These are phyloP conservation scores for Cherax destructor DNA, from an alignment of 1,140 invertebrate genomes.

Conservation along the genomic window DNA sequence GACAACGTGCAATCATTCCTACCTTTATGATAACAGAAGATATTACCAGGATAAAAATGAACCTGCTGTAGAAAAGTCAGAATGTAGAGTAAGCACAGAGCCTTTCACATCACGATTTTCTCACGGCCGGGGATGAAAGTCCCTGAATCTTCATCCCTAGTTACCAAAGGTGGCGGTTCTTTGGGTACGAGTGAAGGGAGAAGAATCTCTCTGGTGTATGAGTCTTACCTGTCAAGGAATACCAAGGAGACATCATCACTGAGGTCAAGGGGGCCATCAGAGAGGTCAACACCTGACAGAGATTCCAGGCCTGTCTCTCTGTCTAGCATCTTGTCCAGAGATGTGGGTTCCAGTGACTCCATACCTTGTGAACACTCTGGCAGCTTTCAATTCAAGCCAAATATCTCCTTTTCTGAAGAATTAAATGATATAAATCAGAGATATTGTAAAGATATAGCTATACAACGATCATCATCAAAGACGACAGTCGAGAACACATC, in stretches of 20 bases:
- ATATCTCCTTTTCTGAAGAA: constrained; percentile 56
- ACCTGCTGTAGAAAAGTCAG: not conserved
- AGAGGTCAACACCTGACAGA: constrained; percentile 21
- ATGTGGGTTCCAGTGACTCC: not conserved
- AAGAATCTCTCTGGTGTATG: not conserved
- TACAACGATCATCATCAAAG: not conserved
- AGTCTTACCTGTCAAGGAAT: not conserved
- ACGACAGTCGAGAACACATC: not conserved
- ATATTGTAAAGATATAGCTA: constrained; percentile 8
- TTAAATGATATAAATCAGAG: constrained; percentile 34
- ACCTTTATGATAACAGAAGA: not conserved
- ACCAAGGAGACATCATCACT: constrained; percentile 16
- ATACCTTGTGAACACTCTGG: not conserved
- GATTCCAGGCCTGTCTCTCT: constrained; percentile 40
- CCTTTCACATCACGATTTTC: not conserved
- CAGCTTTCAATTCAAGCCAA: constrained; percentile 26
- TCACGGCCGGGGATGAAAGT: not conserved
- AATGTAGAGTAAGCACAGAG: not conserved
- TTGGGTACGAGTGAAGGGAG: not conserved
- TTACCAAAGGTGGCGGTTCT: not conserved
- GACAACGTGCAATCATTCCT: not conserved
- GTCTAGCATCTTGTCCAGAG: constrained; percentile 38
- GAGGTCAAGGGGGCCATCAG: constrained; percentile 13
- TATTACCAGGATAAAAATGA: not conserved
- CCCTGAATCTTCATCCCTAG: not conserved